Evolutionary conservation across 1,140 invertebrate species (phyloP).

Genomic region (Stegodyphus dumicola): DNA sequence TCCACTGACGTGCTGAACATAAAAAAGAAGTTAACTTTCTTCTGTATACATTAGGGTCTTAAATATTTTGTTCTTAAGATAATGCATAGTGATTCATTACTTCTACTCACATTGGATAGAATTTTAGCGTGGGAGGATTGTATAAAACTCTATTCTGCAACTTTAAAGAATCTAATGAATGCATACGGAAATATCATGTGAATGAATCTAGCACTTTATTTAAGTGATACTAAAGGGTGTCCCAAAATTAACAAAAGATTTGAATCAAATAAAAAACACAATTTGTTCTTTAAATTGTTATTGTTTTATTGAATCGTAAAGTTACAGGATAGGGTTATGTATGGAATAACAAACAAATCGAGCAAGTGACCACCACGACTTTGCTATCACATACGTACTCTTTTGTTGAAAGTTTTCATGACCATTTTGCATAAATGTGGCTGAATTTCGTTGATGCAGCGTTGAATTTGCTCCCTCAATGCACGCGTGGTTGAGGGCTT

Average conservation of each 20-base stretch:
- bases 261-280: constrained; percentile 3
- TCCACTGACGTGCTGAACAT: too few relatives aligned
- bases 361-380: background rate
- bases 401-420: background rate
- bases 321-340: constrained; percentile 6
- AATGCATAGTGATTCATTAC: too few relatives aligned
- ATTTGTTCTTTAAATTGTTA: background rate
- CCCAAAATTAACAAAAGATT: background rate
- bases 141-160: too few relatives aligned
- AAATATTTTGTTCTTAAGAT: too few relatives aligned
- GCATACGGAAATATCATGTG: too few relatives aligned
- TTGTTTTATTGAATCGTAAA: constrained; percentile 8
- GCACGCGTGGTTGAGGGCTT: background rate
- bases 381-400: background rate
- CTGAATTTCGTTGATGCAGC: constrained; percentile 9
- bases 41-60: too few relatives aligned
- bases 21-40: too few relatives aligned
- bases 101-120: too few relatives aligned
- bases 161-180: too few relatives aligned
- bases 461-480: background rate
- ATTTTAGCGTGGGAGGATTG: too few relatives aligned
- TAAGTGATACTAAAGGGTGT: background rate
- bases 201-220: too few relatives aligned
- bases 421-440: background rate
- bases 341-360: constrained; percentile 1